Conservation (phyloP, 2,888 invertebrate species). For the Tinea trinotella region DNA sequence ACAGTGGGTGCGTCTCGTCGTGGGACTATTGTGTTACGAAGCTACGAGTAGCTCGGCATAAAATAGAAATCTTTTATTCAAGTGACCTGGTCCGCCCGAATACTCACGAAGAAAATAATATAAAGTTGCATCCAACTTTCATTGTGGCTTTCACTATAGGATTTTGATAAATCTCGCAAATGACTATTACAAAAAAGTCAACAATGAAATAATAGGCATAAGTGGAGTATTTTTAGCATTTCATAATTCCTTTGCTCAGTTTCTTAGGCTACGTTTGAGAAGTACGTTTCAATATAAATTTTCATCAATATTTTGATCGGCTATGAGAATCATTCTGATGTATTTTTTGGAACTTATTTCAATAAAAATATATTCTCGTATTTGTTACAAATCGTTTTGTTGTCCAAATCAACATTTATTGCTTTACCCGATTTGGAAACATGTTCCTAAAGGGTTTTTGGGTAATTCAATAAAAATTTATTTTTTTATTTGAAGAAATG, state of each 20-base stretch:
- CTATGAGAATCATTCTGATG: background rate
- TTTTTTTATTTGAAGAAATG: conserved; percentile 28
- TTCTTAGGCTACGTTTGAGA: background rate
- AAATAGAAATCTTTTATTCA: conserved; percentile 70
- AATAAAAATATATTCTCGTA: background rate
- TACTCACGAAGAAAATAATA: conserved; percentile 53
- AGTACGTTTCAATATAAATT: background rate
- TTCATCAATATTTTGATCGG: background rate
- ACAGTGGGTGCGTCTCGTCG: conserved; percentile 52
- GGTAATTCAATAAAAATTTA: conserved; percentile 52
- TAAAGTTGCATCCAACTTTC: conserved; percentile 57
- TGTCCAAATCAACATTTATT: conserved; percentile 58
- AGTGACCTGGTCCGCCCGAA: conserved; percentile 55
- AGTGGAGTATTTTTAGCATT: background rate
- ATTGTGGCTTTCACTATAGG: conserved; percentile 53
- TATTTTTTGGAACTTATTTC: background rate
- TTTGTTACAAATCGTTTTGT: background rate
- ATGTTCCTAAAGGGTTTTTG: conserved; percentile 48
- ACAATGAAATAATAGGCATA: background rate
- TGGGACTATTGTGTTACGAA: conserved; percentile 47
- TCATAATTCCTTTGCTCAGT: background rate
- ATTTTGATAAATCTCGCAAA: conserved; percentile 46
- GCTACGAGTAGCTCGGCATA: conserved; percentile 37
- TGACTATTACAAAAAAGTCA: background rate
- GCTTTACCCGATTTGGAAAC: conserved; percentile 61